Evolutionary conservation across 1,140 invertebrate species (phyloP).

Genomic region (Wasmannia auropunctata): DNA sequence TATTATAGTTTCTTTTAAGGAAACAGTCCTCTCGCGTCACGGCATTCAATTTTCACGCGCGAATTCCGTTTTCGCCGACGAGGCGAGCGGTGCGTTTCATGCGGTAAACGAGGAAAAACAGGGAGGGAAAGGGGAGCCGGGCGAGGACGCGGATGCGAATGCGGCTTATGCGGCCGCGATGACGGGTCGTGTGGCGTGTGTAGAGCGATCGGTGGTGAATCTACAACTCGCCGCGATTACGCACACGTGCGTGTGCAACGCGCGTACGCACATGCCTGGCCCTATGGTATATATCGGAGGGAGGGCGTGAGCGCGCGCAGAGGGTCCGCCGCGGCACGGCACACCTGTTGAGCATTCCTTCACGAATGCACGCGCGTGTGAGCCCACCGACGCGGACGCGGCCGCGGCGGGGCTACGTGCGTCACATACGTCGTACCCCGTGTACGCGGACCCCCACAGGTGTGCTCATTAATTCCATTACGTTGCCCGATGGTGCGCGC

Average conservation of each 20-base stretch:
- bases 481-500: neutral
- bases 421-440: conserved; percentile 64
- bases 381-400: conserved; percentile 45
- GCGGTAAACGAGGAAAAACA: too few relatives aligned
- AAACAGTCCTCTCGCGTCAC: neutral
- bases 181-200: too few relatives aligned
- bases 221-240: conserved; percentile 32
- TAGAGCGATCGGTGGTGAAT: conserved; percentile 9
- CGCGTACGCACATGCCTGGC: neutral
- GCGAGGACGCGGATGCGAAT: neutral
- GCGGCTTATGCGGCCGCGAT: neutral
- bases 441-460: conserved; percentile 46
- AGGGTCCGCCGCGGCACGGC: conserved; percentile 73
- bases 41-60: neutral
- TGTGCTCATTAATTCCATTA: conserved; percentile 56
- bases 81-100: neutral
- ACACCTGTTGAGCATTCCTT: conserved; percentile 83
- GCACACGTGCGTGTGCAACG: neutral
- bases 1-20: neutral
- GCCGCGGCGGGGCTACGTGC: conserved; percentile 70
- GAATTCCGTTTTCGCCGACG: neutral
- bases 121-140: neutral
- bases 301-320: conserved; percentile 68
- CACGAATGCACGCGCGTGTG: conserved; percentile 72
- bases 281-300: conserved; percentile 35